A percentile compares a stretch with the other conserved stretches of the same genome.
Conservation (phyloP, 2,888 invertebrate species). For the Tetragonula carbonaria region DNA sequence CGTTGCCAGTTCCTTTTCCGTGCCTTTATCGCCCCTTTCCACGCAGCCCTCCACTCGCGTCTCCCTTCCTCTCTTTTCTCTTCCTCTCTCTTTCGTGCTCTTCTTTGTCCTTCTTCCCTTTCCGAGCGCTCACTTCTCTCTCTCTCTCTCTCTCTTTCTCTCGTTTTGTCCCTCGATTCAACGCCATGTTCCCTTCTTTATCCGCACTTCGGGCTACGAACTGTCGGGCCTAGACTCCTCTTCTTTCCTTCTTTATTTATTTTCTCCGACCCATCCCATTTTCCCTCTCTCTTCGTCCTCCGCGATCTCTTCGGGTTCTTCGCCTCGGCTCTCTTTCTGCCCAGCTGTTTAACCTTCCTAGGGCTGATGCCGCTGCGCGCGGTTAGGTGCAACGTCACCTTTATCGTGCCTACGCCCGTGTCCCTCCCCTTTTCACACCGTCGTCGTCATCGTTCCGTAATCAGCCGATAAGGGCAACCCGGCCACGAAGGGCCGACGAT, state of each 20-base stretch:
- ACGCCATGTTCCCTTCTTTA: conserved; percentile 65
- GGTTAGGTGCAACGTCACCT: conserved; percentile 76
- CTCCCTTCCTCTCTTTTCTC: conserved; percentile 56
- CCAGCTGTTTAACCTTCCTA: conserved; percentile 78
- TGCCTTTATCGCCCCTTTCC: conserved; percentile 82
- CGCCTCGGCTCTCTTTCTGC: conserved; percentile 53
- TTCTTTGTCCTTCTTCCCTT: conserved; percentile 71
- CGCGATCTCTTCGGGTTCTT: conserved; percentile 23
- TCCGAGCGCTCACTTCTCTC: conserved; percentile 65
- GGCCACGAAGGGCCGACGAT: conserved; percentile 52
- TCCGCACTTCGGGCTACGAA: conserved; percentile 60
- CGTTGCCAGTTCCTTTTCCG: conserved; percentile 81
- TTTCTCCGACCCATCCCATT: conserved; percentile 14
- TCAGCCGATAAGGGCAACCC: conserved; percentile 75
- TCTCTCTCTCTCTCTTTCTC: conserved; percentile 19
- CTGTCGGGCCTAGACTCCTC: conserved; percentile 59
- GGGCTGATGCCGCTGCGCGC: conserved; percentile 73
- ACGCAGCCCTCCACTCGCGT: conserved; percentile 65
- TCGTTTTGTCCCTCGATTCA: conserved; percentile 51
- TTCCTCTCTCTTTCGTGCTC: conserved; percentile 44
- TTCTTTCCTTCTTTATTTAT: conserved; percentile 42
- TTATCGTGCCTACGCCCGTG: conserved; percentile 61
- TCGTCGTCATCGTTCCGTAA: conserved; percentile 60
- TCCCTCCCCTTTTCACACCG: neutral
- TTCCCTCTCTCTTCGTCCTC: conserved; percentile 41